These are phyloP conservation scores for Julus scanicus DNA, from an alignment of 2,888 invertebrate species.

Conservation along the genomic window DNA sequence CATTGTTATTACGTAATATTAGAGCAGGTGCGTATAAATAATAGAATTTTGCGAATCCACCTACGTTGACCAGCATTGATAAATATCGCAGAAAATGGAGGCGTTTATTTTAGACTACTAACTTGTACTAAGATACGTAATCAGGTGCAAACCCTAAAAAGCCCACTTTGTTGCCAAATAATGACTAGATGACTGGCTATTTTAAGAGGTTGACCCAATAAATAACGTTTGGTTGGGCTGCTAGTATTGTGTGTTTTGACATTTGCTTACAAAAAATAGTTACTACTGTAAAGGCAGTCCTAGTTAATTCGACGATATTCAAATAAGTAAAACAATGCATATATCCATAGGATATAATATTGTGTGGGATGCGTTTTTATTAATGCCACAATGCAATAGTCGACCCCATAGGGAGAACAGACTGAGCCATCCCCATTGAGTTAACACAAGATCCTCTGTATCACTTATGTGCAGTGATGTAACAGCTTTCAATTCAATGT, in stretches of 20 bases:
- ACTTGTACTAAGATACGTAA: constrained; percentile 3
- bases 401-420: background rate
- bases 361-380: background rate
- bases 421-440: background rate
- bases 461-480: background rate
- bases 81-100: background rate
- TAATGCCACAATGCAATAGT: background rate
- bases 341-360: background rate
- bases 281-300: constrained; percentile 3
- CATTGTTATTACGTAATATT: constrained; percentile 2
- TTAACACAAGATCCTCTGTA: background rate
- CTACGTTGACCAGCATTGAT: background rate
- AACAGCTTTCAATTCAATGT: constrained; percentile 6
- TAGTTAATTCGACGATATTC: background rate
- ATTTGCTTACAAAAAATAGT: background rate
- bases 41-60: background rate
- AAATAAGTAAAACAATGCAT: background rate
- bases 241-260: background rate
- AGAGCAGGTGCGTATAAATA: background rate
- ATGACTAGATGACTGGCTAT: constrained; percentile 4
- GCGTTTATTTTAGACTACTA: background rate
- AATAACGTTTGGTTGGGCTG: background rate
- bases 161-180: constrained; percentile 2
- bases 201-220: background rate
- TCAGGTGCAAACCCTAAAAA: background rate